Evolutionary conservation across 2,888 invertebrate genomes (phyloP), one percentile per base, ranked within the genome.

Genomic region (Drosophila basisetae): DNA sequence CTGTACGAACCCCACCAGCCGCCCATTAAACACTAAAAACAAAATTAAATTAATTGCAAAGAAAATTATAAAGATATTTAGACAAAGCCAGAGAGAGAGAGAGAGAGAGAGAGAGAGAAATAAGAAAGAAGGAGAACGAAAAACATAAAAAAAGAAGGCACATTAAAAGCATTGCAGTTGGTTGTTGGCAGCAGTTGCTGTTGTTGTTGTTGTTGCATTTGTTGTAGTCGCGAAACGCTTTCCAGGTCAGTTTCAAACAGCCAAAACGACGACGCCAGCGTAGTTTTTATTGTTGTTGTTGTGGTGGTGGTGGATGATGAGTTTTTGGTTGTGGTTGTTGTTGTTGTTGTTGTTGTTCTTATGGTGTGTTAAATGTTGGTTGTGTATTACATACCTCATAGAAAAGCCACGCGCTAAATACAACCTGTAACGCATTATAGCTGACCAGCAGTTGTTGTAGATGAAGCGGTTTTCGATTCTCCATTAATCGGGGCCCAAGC

Each of bases 1-100:
- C 96, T 97, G 96, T 98, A 98, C 92, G 97, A 96, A 92, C 95
- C 95, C 95, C 97, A 96, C 98, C 98, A 98, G 93, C 98, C 98
- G 92, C 96, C 96, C 96, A 96, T 96, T 95, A 97, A 95, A 94
- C 96, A 96, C 97, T 97, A 95, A 94, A 94, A 94, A 80, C 82
- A 79, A 79, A 84, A 74, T 83, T 79, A 92, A 83, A 92, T 85
- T 86, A 89, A 74, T 91, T 71, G 64, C 90, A 89, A 91, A 80
- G 33, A 60, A 65, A 73, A 65, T 78, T 43, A 52, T 22, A 55
- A 22, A 63, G 53, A 30, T 30, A 52, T 11, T 30, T 3, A 43
- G 6, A 31, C 16, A 60, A 6, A 58, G 50, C 76, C 75, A 72
- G 18, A 22, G 9, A 53, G 18, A 56, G 10, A 54, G 2, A 31